Evolutionary conservation across 2,888 invertebrate genomes (phyloP).

Genomic region (Tanytarsus gracilentus): DNA sequence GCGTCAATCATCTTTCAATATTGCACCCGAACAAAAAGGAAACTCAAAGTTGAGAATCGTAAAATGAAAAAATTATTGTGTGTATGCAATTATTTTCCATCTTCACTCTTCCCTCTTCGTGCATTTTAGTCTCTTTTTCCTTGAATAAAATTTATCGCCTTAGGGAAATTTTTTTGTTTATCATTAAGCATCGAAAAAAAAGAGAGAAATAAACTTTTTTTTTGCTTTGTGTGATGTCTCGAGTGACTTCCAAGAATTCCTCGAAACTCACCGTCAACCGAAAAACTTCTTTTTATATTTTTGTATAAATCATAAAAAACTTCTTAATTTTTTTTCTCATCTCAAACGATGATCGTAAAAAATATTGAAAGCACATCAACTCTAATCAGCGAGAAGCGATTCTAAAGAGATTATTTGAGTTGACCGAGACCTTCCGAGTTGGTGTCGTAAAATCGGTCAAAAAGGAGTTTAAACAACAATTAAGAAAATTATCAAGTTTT

Average conservation of each 20-base stretch:
- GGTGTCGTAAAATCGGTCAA: constrained; percentile 19
- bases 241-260: not conserved
- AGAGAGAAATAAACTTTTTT: not conserved
- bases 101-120: no score
- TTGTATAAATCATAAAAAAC: constrained; percentile 11
- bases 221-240: not conserved
- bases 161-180: no score
- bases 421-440: not conserved
- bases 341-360: constrained; percentile 14
- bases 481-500: not conserved
- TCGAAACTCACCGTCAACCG: no score
- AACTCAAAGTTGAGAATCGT: no score
- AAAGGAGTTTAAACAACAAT: constrained; percentile 15
- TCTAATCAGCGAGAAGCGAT: constrained; percentile 18
- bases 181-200: no score
- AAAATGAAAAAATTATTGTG: no score
- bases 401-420: constrained; percentile 2
- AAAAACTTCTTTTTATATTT: no score
- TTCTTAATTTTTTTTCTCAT: not conserved
- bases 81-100: no score
- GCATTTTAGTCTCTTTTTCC: no score
- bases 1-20: not conserved
- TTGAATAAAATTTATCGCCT: not conserved
- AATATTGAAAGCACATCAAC: constrained; percentile 20
- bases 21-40: constrained; percentile 1